Percentiles rank a stretch among this genome's conserved stretches.
Evolutionary conservation across 2,888 invertebrate species (phyloP).

Genomic region (Plagodis dolabraria): DNA sequence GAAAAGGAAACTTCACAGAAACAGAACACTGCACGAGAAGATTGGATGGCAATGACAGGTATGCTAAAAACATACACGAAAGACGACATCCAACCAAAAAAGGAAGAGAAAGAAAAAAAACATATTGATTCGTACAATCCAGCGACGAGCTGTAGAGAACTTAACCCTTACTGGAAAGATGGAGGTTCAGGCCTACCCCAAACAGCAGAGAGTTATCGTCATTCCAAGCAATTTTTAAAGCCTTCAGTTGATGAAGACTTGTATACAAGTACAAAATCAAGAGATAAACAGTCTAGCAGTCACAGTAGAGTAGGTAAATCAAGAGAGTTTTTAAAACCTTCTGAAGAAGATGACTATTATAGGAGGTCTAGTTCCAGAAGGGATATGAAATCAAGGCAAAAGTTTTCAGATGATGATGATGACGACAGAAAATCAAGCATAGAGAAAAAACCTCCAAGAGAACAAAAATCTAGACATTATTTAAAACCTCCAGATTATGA

Average conservation of each 20-base stretch:
- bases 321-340: slow-evolving; percentile 65
- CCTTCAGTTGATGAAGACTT: slow-evolving; percentile 68
- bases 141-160: slow-evolving; percentile 89
- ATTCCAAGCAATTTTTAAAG: slow-evolving; percentile 65
- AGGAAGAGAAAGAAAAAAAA: slow-evolving; percentile 79
- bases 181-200: slow-evolving; percentile 94
- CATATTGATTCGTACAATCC: slow-evolving; percentile 87
- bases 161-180: slow-evolving; percentile 97
- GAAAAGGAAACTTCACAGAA: slow-evolving; percentile 71
- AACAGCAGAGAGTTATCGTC: slow-evolving; percentile 63
- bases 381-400: slow-evolving; percentile 6
- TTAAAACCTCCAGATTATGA: slow-evolving; percentile 21
- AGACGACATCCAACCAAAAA: slow-evolving; percentile 75
- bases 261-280: slow-evolving; percentile 51
- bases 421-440: slow-evolving; percentile 12
- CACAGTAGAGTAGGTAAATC: slow-evolving; percentile 37
- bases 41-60: slow-evolving; percentile 91
- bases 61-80: slow-evolving; percentile 75
- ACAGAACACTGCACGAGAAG: slow-evolving; percentile 82
- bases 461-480: background rate
- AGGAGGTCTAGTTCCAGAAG: slow-evolving; percentile 31
- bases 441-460: slow-evolving; percentile 2
- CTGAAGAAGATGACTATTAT: slow-evolving; percentile 61
- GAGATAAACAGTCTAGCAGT: slow-evolving; percentile 17
- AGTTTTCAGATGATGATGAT: slow-evolving; percentile 6